phyloP scores from a whole-genome alignment of 2,797 vertebrate species.

The Paguma larvata region DNA sequence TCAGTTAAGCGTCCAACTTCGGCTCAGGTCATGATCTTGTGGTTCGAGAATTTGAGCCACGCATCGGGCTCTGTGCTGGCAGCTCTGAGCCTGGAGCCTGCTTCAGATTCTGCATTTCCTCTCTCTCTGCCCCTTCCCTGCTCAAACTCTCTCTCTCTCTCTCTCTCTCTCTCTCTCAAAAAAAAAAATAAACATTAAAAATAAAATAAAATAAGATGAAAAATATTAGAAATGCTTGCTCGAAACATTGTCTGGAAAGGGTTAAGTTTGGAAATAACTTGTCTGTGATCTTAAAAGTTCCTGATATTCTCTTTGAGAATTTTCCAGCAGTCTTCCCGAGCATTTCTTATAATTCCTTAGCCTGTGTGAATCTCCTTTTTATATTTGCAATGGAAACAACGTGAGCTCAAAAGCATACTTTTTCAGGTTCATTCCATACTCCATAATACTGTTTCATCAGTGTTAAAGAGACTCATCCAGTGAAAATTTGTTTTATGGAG shows the following conservation, averaged over 20 bases:
- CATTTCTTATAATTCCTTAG: constrained; percentile 82
- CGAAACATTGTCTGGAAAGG: constrained; percentile 66
- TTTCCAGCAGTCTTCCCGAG: constrained; percentile 80
- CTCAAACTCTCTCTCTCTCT: too few relatives aligned
- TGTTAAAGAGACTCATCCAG: constrained; percentile 12
- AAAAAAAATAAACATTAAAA: too few relatives aligned
- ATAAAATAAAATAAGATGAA: neutral
- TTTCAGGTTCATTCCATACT: constrained; percentile 51
- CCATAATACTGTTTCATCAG: constrained; percentile 6
- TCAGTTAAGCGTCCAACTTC: too few relatives aligned
- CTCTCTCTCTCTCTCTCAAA: too few relatives aligned
- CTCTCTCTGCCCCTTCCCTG: too few relatives aligned
- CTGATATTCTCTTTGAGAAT: constrained; percentile 82
- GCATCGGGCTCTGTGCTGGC: too few relatives aligned
- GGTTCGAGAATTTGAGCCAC: too few relatives aligned
- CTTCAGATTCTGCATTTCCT: too few relatives aligned
- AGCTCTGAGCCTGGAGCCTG: too few relatives aligned
- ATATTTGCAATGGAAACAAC: constrained; percentile 81
- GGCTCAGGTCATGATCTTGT: too few relatives aligned
- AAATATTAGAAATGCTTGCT: constrained; percentile 26
- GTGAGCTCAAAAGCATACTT: constrained; percentile 41
- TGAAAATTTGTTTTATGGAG: constrained; percentile 10
- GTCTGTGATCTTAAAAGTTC: constrained; percentile 76
- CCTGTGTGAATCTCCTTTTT: constrained; percentile 69
- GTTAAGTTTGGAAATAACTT: constrained; percentile 72